These are phyloP conservation scores for Orycteropus afer DNA, from an alignment of 2,113 vertebrate species.

Conservation along the genomic window DNA sequence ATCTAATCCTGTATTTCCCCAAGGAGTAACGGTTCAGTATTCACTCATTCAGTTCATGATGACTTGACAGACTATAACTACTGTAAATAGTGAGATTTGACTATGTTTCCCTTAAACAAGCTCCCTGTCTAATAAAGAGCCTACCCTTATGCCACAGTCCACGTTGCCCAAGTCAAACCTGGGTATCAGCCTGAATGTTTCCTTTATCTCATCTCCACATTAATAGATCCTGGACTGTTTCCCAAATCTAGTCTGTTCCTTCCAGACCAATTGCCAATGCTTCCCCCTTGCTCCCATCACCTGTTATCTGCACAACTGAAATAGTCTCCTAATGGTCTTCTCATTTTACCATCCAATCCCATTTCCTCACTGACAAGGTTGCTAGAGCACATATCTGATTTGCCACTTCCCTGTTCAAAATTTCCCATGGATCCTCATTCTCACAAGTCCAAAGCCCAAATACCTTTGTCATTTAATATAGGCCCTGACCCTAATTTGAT, in stretches of 20 bases:
- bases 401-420: background rate
- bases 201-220: background rate
- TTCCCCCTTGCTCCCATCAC: rapidly evolving
- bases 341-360: background rate
- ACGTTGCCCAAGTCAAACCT: background rate
- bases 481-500: too few relatives aligned
- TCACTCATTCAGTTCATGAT: too few relatives aligned
- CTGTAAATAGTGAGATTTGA: too few relatives aligned
- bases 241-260: background rate
- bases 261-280: background rate
- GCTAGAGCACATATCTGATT: background rate
- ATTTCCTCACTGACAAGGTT: background rate
- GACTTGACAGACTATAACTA: too few relatives aligned
- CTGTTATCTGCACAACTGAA: background rate
- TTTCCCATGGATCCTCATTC: background rate
- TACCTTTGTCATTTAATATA: background rate
- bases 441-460: background rate
- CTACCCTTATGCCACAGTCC: background rate
- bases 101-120: background rate
- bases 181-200: background rate
- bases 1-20: too few relatives aligned
- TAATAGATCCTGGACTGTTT: background rate
- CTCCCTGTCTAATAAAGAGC: background rate
- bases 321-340: background rate
- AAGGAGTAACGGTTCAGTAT: too few relatives aligned